phyloP scores from a whole-genome alignment of 1,140 invertebrate genomes.

The Leptoteleia sp. region DNA sequence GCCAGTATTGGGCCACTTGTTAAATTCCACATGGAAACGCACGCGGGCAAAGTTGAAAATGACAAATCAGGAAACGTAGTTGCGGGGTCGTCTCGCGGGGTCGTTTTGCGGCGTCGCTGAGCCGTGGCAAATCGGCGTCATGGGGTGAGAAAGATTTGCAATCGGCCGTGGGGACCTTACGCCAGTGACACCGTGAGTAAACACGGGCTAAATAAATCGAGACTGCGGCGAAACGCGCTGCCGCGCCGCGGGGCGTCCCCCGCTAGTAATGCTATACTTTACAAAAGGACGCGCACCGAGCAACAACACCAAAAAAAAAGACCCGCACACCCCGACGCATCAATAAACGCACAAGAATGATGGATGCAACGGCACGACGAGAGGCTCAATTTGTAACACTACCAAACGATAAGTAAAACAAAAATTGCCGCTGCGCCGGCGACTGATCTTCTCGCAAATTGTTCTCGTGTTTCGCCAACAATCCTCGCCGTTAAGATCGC shows the following conservation, averaged over 20 bases:
- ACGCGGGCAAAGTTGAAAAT: constrained; percentile 26
- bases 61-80: constrained; percentile 45
- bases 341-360: constrained; percentile 49
- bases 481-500: too few relatives aligned
- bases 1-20: too few relatives aligned
- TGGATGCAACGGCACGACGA: constrained; percentile 39
- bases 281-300: constrained; percentile 44
- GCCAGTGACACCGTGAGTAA: constrained; percentile 59
- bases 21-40: too few relatives aligned
- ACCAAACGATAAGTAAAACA: constrained; percentile 19
- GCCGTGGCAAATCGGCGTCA: constrained; percentile 50
- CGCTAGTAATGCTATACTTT: constrained; percentile 37
- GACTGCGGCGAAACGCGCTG: constrained; percentile 35
- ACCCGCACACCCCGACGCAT: constrained; percentile 26
- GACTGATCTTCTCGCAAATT: neutral
- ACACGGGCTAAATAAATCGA: constrained; percentile 63
- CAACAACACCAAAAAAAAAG: too few relatives aligned
- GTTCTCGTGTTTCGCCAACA: too few relatives aligned
- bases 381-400: constrained; percentile 40
- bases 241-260: constrained; percentile 44
- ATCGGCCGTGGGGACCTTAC: constrained; percentile 22
- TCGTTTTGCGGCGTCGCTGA: too few relatives aligned
- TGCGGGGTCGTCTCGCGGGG: constrained; percentile 46
- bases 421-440: neutral
- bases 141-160: constrained; percentile 61